A percentile compares a stretch with the other conserved stretches of the same genome.
Evolutionary conservation across 1,140 invertebrate species (phyloP).

Genomic region (Cydia amplana): DNA sequence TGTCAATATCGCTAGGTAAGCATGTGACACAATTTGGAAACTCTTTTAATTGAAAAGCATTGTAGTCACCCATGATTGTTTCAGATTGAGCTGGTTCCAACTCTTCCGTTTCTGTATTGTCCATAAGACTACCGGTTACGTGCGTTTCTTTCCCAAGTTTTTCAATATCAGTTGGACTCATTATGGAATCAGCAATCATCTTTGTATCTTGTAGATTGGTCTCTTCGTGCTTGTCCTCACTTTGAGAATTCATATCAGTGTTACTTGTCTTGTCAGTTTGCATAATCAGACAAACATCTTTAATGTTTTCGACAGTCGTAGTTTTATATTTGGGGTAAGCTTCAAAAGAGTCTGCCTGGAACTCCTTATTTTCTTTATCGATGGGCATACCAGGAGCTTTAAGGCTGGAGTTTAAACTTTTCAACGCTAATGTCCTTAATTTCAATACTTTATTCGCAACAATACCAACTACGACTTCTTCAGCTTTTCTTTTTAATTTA

Average conservation of each 20-base stretch:
- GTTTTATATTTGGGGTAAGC: background rate
- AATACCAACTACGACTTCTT: background rate
- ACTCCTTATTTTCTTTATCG: background rate
- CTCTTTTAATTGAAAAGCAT: background rate
- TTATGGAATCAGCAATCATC: no score
- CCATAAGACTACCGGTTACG: background rate
- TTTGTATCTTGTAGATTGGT: no score
- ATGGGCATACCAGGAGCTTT: background rate
- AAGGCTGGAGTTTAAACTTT: constrained; percentile 1
- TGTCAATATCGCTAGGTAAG: background rate
- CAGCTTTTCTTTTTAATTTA: constrained; percentile 36
- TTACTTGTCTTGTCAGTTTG: background rate
- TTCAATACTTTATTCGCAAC: constrained; percentile 36
- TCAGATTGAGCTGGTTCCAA: background rate
- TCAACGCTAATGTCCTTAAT: background rate
- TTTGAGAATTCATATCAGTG: background rate
- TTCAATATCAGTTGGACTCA: no score
- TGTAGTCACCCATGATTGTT: background rate
- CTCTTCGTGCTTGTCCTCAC: background rate
- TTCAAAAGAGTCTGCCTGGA: background rate
- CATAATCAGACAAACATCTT: background rate
- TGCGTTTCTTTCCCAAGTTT: background rate
- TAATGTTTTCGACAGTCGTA: background rate
- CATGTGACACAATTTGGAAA: background rate
- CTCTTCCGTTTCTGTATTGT: background rate